A percentile compares a stretch with the other conserved stretches of the same genome.
Conservation (phyloP, 2,113 vertebrate species). For the Boleophthalmus pectinirostris region DNA sequence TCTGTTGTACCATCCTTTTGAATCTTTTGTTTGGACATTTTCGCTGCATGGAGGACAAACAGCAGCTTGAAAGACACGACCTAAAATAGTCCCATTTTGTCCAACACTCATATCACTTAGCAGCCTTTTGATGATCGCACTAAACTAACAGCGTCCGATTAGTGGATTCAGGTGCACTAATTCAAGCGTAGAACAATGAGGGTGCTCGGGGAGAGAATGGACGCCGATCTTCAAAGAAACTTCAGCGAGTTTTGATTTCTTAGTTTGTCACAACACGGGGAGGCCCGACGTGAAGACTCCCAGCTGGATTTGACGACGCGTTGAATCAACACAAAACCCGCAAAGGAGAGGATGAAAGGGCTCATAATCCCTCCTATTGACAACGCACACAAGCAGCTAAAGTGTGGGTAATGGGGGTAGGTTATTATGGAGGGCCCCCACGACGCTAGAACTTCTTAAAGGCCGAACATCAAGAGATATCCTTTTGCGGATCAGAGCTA, state of each 20-base stretch:
- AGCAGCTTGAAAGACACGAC: neutral
- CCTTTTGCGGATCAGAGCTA: constrained; percentile 22
- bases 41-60: constrained; percentile 4
- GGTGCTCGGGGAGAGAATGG: constrained; percentile 59
- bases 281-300: constrained; percentile 56
- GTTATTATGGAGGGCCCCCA: constrained; percentile 42
- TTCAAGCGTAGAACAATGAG: constrained; percentile 69
- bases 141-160: constrained; percentile 57
- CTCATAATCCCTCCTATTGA: constrained; percentile 62
- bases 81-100: constrained; percentile 7
- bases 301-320: constrained; percentile 64
- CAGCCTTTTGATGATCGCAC: constrained; percentile 43
- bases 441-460: constrained; percentile 24
- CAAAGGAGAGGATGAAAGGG: constrained; percentile 69
- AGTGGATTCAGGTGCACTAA: constrained; percentile 71
- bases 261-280: constrained; percentile 60
- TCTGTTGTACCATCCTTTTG: constrained; percentile 1
- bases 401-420: constrained; percentile 69
- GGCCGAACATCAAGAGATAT: constrained; percentile 36
- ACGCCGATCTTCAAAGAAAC: constrained; percentile 66
- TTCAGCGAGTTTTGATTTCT: constrained; percentile 44
- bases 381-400: constrained; percentile 61
- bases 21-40: constrained; percentile 8
- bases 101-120: constrained; percentile 59
- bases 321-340: constrained; percentile 58